These are phyloP conservation scores for Molossus alvarezi DNA, from an alignment of 2,797 vertebrate species.

Conservation along the genomic window DNA sequence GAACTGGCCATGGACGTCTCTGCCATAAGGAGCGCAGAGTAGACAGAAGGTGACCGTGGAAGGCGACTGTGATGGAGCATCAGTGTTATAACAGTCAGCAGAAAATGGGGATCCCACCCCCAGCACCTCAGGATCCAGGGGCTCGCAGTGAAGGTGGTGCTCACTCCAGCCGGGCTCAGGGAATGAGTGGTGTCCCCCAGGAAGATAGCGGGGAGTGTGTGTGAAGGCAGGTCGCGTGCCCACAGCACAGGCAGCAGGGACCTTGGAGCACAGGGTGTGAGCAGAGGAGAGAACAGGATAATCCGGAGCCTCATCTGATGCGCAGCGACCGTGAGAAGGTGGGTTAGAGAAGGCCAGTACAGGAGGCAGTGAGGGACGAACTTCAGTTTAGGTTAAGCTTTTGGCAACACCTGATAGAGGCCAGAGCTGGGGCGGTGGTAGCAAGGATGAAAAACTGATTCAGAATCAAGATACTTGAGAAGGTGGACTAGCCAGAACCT, in stretches of 20 bases:
- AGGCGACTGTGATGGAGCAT: neutral
- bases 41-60: neutral
- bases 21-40: neutral
- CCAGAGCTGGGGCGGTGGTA: neutral
- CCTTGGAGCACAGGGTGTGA: neutral
- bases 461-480: neutral
- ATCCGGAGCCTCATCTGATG: rapidly evolving
- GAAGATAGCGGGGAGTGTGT: neutral
- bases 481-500: neutral
- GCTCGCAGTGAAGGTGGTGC: neutral
- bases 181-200: neutral
- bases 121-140: neutral
- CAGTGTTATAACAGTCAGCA: neutral
- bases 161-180: neutral
- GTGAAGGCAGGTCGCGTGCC: neutral
- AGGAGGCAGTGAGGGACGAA: neutral
- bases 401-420: neutral
- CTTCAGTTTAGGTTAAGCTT: neutral
- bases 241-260: neutral
- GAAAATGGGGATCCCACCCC: neutral
- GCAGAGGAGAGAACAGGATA: neutral
- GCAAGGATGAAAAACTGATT: neutral
- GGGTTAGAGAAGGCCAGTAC: neutral
- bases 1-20: neutral
- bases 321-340: neutral